A percentile compares a stretch with the other conserved stretches of the same genome.
Conservation (phyloP, 92 coral and sea anemone genomes). For the Muricea muricata region DNA sequence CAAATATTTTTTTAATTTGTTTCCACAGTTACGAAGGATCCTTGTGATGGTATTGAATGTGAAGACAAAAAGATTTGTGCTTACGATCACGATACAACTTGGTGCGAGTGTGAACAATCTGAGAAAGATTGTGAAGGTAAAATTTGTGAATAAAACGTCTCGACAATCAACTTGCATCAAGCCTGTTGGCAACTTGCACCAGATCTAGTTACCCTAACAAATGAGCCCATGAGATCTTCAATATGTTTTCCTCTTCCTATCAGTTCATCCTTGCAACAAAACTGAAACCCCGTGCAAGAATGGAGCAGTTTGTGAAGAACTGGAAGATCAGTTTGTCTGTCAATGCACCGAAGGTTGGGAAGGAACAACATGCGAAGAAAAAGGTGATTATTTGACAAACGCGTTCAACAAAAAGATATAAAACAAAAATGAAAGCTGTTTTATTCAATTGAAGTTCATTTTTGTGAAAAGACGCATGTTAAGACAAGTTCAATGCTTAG, state of each 20-base stretch:
- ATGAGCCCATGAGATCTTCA: too few species aligned
- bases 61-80: background rate
- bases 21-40: background rate
- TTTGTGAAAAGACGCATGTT: too few species aligned
- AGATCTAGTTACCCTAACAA: too few species aligned
- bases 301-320: constrained; percentile 14
- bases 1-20: background rate
- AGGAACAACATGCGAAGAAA: constrained; percentile 13
- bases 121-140: constrained; percentile 27
- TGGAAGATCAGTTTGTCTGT: constrained; percentile 5
- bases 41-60: background rate
- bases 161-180: too few species aligned
- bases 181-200: too few species aligned
- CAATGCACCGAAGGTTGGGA: constrained; percentile 13
- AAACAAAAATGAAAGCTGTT: too few species aligned
- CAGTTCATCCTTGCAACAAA: constrained; percentile 19
- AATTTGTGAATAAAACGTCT: too few species aligned
- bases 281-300: constrained; percentile 9
- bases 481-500: too few species aligned
- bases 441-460: too few species aligned
- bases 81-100: background rate
- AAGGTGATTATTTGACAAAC: background rate
- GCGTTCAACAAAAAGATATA: too few species aligned
- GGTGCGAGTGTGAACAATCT: background rate
- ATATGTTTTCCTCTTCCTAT: background rate